These are phyloP conservation scores for Abramis brama DNA, from an alignment of 2,113 vertebrate species.

Conservation along the genomic window DNA sequence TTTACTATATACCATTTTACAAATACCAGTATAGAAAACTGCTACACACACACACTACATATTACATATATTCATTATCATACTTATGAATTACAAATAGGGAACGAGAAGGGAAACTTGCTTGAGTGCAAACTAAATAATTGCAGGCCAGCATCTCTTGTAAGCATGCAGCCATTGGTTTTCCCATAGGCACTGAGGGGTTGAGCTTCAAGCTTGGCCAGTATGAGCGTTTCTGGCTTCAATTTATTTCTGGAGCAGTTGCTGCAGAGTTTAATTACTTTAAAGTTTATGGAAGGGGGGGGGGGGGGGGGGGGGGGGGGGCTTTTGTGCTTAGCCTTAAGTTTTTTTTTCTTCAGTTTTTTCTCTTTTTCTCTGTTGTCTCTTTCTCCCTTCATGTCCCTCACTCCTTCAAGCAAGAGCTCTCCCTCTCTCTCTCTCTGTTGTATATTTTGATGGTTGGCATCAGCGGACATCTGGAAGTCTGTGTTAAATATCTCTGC, in stretches of 20 bases:
- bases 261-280: slow-evolving; percentile 81
- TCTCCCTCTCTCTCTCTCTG: slow-evolving; percentile 56
- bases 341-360: slow-evolving; percentile 32
- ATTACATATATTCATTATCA: neutral
- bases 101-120: slow-evolving; percentile 31
- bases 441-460: slow-evolving; percentile 80
- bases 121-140: slow-evolving; percentile 57
- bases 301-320: slow-evolving; percentile 62
- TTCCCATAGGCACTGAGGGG: slow-evolving; percentile 78
- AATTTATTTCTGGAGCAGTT: slow-evolving; percentile 83
- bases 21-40: neutral
- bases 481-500: slow-evolving; percentile 74
- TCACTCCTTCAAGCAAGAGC: slow-evolving; percentile 17
- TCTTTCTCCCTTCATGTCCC: slow-evolving; percentile 52
- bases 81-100: slow-evolving; percentile 32
- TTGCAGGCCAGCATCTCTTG: slow-evolving; percentile 53
- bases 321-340: slow-evolving; percentile 70
- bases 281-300: slow-evolving; percentile 75
- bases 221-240: slow-evolving; percentile 79
- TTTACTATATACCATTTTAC: neutral
- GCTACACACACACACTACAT: neutral
- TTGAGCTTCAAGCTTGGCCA: slow-evolving; percentile 78
- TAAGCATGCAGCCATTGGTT: slow-evolving; percentile 55
- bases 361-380: slow-evolving; percentile 70
- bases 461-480: slow-evolving; percentile 80